Base-by-base conservation (phyloP, 2,888 invertebrate species). In the Caenorhabditis uteleia region DNA sequence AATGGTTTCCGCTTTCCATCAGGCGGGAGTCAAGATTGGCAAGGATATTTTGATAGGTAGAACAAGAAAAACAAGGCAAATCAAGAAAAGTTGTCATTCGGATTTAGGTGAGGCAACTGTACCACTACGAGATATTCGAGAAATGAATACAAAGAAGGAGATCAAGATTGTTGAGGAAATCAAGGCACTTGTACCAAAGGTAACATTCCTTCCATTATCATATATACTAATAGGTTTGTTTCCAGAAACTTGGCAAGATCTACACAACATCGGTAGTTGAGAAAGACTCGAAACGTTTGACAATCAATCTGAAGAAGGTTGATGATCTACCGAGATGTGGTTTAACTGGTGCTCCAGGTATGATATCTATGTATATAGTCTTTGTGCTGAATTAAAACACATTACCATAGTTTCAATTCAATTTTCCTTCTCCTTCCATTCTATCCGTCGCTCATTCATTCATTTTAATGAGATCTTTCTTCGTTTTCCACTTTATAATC, bases 271-370 rank as follows among this genome's bases (percentile, higher is more conserved):
- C 84, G 16, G 77, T 79, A 53, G 82, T 85, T 47, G 84, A 85
- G 44, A 84, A 84, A 18, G 82, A 83, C 21, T 80, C 83, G 12
- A 79, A 83, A 27, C 68, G 83, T 16, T 70, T 86, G 33, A 80
- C 82, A 0, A 81, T 85, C 34, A 83, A 82, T 33, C 69, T 85
- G 12, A 77, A 82, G n/a, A 84, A 85, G 68, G 85, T 83, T 1
- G 83, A 83, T 25, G 83, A 84, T 39, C 75, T 86, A 25, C 85
- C 85, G 0, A 80, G 83, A 33, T 84, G 83, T 62, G 83, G 83
- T 27, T 78, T 85, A 10, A 83, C 83, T 12, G 85, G 85, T n/a
- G 78, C 85, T 2, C 85, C 85, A 60, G 84, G 85, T 85, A 66
- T 20, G 54, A 18, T 34, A 3, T 20, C 33, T 38, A 42, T 42